A percentile compares a stretch with the other conserved stretches of the same genome.
Conservation (phyloP, 2,797 vertebrate genomes). For the Argyrosomus regius region DNA sequence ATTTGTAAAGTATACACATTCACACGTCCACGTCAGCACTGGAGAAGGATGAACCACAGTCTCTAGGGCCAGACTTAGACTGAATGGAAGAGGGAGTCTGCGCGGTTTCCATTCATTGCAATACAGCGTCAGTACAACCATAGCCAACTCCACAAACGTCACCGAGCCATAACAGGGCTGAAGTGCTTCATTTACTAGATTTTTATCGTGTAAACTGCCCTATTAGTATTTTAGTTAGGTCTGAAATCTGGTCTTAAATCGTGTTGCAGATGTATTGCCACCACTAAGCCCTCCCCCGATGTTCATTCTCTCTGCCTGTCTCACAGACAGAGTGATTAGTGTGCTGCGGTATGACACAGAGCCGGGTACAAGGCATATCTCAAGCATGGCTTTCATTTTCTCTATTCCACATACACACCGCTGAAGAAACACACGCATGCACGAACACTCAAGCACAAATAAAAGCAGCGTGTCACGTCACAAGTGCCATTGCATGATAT, state of each 20-base stretch:
- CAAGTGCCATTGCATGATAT: conserved; percentile 56
- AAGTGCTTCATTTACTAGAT: conserved; percentile 5
- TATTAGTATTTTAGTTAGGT: background rate
- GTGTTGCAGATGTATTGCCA: conserved; percentile 42
- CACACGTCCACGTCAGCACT: conserved; percentile 10
- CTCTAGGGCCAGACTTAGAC: conserved; percentile 19
- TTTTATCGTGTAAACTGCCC: conserved; percentile 12
- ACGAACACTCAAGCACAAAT: background rate
- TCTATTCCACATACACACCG: background rate
- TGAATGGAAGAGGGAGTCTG: conserved; percentile 42
- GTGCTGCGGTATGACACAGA: conserved; percentile 70
- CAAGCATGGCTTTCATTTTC: conserved; percentile 33
- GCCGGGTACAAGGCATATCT: conserved; percentile 11
- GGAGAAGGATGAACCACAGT: conserved; percentile 16
- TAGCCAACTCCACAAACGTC: background rate
- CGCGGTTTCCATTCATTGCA: conserved; percentile 41
- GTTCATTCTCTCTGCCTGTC: conserved; percentile 41
- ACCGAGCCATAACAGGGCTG: background rate
- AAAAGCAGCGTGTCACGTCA: conserved; percentile 39
- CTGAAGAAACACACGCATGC: background rate
- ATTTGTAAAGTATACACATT: conserved; percentile 11
- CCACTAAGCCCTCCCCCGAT: conserved; percentile 54
- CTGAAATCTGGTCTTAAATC: background rate
- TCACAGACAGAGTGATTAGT: conserved; percentile 66
- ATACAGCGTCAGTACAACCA: conserved; percentile 11